phyloP scores from a whole-genome alignment of 2,797 vertebrate genomes.

The Argyrosomus regius region DNA sequence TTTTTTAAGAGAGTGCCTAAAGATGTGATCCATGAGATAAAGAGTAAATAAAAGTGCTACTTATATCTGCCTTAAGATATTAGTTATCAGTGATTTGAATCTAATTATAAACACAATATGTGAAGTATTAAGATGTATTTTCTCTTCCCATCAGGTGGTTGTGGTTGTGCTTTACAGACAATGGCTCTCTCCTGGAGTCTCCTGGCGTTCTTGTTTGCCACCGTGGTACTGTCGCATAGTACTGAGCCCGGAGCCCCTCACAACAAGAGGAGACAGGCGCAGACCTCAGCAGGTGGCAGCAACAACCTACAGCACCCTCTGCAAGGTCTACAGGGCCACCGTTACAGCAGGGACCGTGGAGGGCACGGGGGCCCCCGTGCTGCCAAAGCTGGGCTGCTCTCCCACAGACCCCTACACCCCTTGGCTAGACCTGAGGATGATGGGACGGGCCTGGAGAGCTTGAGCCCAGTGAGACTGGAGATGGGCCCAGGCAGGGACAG shows the following conservation, averaged over 20 bases:
- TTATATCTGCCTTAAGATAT: not conserved
- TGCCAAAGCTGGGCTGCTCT: conserved; percentile 70
- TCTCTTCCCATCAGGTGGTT: conserved; percentile 73
- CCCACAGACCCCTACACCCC: conserved; percentile 66
- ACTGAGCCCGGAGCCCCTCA: conserved; percentile 69
- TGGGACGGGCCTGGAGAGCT: conserved; percentile 78
- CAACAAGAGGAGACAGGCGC: conserved; percentile 72
- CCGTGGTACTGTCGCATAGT: conserved; percentile 64
- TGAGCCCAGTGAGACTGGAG: conserved; percentile 84
- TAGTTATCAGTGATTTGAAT: not conserved
- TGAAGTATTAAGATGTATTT: conserved; percentile 5
- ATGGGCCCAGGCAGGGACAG: conserved; percentile 74
- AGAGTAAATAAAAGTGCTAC: not conserved
- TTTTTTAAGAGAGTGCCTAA: no score
- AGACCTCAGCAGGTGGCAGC: conserved; percentile 58
- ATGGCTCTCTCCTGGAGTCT: conserved; percentile 75
- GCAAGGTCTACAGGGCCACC: conserved; percentile 72
- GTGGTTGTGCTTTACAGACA: conserved; percentile 60
- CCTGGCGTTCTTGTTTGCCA: conserved; percentile 68
- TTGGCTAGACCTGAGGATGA: conserved; percentile 78
- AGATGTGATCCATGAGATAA: no score
- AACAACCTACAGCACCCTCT: conserved; percentile 84
- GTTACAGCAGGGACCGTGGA: conserved; percentile 76
- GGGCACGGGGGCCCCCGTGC: conserved; percentile 77
- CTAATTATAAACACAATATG: not conserved